These are phyloP conservation scores for Harlomillsia oculata DNA, from an alignment of 1,140 invertebrate genomes.

Conservation along the genomic window DNA sequence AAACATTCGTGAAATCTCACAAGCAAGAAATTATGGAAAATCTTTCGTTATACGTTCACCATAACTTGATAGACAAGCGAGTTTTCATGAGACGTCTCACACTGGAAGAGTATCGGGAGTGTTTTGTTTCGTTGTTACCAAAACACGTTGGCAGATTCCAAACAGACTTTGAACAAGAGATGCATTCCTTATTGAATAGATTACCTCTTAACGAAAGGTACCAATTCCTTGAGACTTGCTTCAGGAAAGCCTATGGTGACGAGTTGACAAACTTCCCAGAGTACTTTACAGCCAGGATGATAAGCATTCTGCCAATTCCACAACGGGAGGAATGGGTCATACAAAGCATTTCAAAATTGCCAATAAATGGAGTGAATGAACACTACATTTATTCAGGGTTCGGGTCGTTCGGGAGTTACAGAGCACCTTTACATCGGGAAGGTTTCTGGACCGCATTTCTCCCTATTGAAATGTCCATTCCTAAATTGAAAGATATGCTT, in stretches of 20 bases:
- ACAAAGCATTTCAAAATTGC: slow-evolving; percentile 10
- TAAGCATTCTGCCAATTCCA: not conserved
- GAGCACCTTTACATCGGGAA: slow-evolving; percentile 9
- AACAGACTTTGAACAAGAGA: slow-evolving; percentile 8
- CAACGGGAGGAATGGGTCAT: slow-evolving; percentile 11
- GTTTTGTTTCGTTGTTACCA: slow-evolving; percentile 9
- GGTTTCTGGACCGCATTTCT: slow-evolving; percentile 14
- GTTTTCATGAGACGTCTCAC: slow-evolving; percentile 1
- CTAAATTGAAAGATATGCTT: slow-evolving; percentile 13
- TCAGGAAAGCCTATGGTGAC: slow-evolving; percentile 10
- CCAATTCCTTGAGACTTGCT: slow-evolving; percentile 4
- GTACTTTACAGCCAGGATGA: slow-evolving; percentile 10
- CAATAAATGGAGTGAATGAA: not conserved
- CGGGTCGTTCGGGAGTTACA: slow-evolving; percentile 13
- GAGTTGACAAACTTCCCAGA: slow-evolving; percentile 9
- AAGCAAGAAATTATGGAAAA: not conserved
- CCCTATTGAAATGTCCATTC: slow-evolving; percentile 6
- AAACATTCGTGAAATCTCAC: not conserved
- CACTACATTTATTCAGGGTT: slow-evolving; percentile 8
- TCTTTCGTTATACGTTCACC: not conserved
- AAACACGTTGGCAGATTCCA: slow-evolving; percentile 7
- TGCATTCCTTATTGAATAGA: slow-evolving; percentile 10
- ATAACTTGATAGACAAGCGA: not conserved
- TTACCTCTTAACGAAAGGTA: slow-evolving; percentile 3
- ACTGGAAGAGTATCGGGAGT: slow-evolving; percentile 12